A percentile compares a stretch with the other conserved stretches of the same genome.
Evolutionary conservation across 1,140 invertebrate genomes (phyloP).

Genomic region (Polypedilum pembai): DNA sequence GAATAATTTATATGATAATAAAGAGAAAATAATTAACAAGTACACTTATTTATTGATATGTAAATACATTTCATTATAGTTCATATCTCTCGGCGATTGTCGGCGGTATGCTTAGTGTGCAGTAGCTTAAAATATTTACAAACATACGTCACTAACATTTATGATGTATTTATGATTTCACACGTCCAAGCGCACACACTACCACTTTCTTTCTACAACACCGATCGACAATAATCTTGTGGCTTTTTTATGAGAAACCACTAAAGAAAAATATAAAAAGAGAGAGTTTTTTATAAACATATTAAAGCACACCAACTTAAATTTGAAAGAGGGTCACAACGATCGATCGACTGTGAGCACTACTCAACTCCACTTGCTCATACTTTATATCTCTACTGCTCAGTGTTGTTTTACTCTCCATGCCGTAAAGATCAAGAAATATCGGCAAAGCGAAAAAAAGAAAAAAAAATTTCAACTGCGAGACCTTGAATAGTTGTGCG

Average conservation of each 20-base stretch:
- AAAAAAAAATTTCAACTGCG: neutral
- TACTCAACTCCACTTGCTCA: neutral
- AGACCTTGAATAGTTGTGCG: neutral
- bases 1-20: too few species aligned
- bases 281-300: neutral
- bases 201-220: neutral
- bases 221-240: neutral
- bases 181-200: neutral
- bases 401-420: slow-evolving; percentile 1
- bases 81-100: too few species aligned
- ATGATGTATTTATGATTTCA: neutral
- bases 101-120: too few species aligned
- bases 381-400: neutral
- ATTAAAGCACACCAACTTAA: neutral
- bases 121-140: too few species aligned
- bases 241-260: neutral
- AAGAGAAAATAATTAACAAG: too few species aligned
- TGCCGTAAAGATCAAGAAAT: neutral
- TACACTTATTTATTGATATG: too few species aligned
- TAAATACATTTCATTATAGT: too few species aligned
- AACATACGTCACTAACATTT: neutral
- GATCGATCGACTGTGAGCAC: neutral
- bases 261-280: neutral
- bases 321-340: slow-evolving; percentile 5
- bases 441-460: neutral